Evolutionary conservation across 2,113 vertebrate species (phyloP).

Genomic region (Zosterops pallidus): DNA sequence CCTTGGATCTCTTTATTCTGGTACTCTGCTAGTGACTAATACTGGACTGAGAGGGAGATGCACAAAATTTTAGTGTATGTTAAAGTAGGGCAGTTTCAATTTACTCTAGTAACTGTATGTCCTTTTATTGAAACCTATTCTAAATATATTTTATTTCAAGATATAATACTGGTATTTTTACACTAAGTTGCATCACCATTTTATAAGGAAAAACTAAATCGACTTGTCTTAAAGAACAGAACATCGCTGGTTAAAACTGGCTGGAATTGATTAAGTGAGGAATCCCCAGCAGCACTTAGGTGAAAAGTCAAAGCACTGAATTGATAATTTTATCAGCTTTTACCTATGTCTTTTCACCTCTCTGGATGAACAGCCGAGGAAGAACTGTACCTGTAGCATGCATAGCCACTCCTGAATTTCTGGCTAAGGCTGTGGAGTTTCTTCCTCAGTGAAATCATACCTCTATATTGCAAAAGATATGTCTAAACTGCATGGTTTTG

Average conservation of each 20-base stretch:
- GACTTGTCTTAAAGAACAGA: neutral
- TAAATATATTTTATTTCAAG: neutral
- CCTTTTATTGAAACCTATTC: neutral
- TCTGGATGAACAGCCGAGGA: neutral
- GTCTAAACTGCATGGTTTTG: neutral
- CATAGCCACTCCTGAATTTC: neutral
- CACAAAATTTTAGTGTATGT: neutral
- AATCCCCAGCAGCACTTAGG: neutral
- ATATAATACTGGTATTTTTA: neutral
- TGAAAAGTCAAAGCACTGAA: neutral
- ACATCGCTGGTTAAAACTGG: neutral
- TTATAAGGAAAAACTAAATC: neutral
- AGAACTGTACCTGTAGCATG: neutral
- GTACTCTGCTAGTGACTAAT: neutral
- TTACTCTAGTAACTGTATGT: neutral
- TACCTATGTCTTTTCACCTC: neutral
- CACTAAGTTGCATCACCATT: neutral
- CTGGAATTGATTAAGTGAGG: neutral
- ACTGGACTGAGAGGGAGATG: neutral
- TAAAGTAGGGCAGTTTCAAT: neutral
- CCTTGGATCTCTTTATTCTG: neutral
- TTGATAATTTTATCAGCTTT: neutral
- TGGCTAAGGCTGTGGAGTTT: neutral
- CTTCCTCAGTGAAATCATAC: neutral
- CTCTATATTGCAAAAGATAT: neutral